Evolutionary conservation across 2,113 vertebrate species (phyloP).

Genomic region (Vanacampus margaritifer): DNA sequence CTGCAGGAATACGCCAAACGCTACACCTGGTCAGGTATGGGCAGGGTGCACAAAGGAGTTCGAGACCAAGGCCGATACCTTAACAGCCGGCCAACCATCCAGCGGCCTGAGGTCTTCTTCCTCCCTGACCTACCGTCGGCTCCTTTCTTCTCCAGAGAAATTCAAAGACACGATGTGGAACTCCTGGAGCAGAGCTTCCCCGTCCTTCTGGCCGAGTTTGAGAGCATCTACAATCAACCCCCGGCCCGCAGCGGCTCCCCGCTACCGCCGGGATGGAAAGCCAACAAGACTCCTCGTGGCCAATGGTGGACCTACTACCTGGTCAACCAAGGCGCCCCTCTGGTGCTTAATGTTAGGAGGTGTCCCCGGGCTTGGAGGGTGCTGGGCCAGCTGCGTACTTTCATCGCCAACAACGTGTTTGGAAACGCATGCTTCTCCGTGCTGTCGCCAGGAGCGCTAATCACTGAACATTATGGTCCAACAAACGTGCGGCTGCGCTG

Average conservation of each 20-base stretch:
- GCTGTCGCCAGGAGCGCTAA: slow-evolving; percentile 87
- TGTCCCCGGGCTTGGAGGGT: slow-evolving; percentile 94
- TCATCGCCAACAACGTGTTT: slow-evolving; percentile 96
- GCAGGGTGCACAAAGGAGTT: slow-evolving; percentile 94
- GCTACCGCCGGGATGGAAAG: slow-evolving; percentile 89
- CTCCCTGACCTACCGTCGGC: slow-evolving; percentile 87
- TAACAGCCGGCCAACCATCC: slow-evolving; percentile 86
- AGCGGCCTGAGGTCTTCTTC: slow-evolving; percentile 96
- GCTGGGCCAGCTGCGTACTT: slow-evolving; percentile 93
- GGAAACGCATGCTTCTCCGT: slow-evolving; percentile 96
- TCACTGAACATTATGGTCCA: slow-evolving; percentile 92
- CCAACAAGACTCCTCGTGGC: slow-evolving; percentile 87
- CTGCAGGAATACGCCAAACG: slow-evolving; percentile 98
- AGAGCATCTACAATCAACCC: slow-evolving; percentile 86
- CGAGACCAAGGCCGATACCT: slow-evolving; percentile 89
- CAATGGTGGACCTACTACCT: slow-evolving; percentile 97
- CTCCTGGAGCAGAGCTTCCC: slow-evolving; percentile 93
- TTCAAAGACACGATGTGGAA: slow-evolving; percentile 95
- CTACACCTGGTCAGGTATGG: slow-evolving; percentile 98
- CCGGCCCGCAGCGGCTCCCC: slow-evolving; percentile 82
- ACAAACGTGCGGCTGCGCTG: slow-evolving; percentile 96
- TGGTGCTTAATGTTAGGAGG: slow-evolving; percentile 89
- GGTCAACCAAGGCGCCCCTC: slow-evolving; percentile 90
- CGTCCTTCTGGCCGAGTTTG: slow-evolving; percentile 89
- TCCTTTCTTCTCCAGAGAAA: slow-evolving; percentile 92